Evolutionary conservation across 2,888 invertebrate genomes (phyloP).

Genomic region (Cantharis nigra): DNA sequence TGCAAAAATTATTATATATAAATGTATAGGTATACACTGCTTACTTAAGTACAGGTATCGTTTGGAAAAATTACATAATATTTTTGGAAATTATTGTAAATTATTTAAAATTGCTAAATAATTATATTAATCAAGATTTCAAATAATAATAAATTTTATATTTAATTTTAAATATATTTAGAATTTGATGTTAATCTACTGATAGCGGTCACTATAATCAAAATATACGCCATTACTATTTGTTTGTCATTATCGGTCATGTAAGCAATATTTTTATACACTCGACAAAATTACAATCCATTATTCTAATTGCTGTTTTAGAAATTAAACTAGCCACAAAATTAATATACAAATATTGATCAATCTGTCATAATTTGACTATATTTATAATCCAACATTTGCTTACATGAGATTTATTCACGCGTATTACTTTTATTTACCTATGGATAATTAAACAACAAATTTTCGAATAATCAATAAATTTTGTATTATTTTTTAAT

Average conservation of each 20-base stretch:
- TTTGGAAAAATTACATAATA: background rate
- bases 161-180: background rate
- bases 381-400: background rate
- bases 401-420: background rate
- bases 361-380: background rate
- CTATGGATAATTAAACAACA: background rate
- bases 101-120: background rate
- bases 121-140: background rate
- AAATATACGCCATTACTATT: background rate
- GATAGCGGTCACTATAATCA: constrained; percentile 1
- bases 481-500: too few species aligned
- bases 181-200: constrained; percentile 2
- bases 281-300: constrained; percentile 20
- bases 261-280: constrained; percentile 20
- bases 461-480: background rate
- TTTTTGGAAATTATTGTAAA: background rate
- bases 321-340: background rate
- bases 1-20: background rate
- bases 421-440: background rate
- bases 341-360: constrained; percentile 1
- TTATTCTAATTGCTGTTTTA: constrained; percentile 20
- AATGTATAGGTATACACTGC: background rate
- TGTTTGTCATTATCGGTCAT: constrained; percentile 1
- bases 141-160: background rate
- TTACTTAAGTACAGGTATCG: background rate